These are phyloP conservation scores for Drosophila tripunctata DNA, from an alignment of 2,888 invertebrate genomes.

Conservation along the genomic window DNA sequence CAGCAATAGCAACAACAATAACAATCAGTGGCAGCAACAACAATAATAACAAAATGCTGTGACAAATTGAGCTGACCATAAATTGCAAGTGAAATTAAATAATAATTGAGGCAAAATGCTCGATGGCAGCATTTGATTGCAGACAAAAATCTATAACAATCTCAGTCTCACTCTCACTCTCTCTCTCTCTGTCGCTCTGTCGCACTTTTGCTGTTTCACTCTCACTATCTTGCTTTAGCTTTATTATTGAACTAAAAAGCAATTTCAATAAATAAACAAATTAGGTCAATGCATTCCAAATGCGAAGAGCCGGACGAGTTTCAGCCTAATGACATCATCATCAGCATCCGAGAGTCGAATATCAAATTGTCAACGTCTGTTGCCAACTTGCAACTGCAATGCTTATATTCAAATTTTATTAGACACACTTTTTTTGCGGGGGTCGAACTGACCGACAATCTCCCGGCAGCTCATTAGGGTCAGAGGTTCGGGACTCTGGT, in stretches of 20 bases:
- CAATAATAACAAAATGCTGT: constrained; percentile 27
- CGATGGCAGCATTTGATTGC: constrained; percentile 17
- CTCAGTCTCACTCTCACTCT: not conserved
- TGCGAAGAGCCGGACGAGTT: not conserved
- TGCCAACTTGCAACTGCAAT: constrained; percentile 38
- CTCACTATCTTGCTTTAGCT: not conserved
- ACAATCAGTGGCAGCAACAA: constrained; percentile 30
- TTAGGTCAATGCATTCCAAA: constrained; percentile 63
- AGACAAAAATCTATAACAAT: constrained; percentile 29
- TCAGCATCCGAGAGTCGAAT: constrained; percentile 26
- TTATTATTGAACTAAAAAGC: constrained; percentile 54
- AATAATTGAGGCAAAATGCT: constrained; percentile 63
- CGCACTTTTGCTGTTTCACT: not conserved
- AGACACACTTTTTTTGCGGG: constrained; percentile 29
- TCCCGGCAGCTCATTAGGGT: constrained; percentile 58
- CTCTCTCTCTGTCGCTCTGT: not conserved
- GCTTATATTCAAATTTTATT: constrained; percentile 44
- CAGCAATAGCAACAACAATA: constrained; percentile 3
- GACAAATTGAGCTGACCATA: constrained; percentile 62
- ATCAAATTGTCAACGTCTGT: constrained; percentile 40
- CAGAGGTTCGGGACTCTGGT: constrained; percentile 16
- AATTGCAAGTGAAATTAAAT: constrained; percentile 66
- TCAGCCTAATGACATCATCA: constrained; percentile 51
- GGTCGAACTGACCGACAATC: not conserved
- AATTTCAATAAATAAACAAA: constrained; percentile 76